Base-by-base conservation (phyloP, 2,888 invertebrate genomes). In the Eledona agricola region DNA sequence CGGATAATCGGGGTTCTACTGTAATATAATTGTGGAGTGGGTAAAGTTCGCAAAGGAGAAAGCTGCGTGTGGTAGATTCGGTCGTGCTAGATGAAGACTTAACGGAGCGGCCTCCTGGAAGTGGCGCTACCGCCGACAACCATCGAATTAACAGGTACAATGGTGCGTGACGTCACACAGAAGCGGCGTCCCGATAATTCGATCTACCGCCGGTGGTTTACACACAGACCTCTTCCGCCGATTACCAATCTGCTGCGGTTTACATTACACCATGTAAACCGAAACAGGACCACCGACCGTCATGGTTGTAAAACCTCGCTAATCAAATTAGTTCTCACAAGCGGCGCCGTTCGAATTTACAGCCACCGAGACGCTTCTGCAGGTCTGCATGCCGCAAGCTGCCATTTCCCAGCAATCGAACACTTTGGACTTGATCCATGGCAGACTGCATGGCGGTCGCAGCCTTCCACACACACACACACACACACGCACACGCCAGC, bases 151-250 rank as follows among this genome's bases (percentile, higher is more conserved):
- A 37, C 43, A 23, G 16, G 22, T 32, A 37, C 51, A 43, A 45
- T 51, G 45, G 51, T 51, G 51, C 51, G 51, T 31, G 31, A 45
- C 51, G 51, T 51, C 45, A 51, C 42, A 50, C 28, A 43, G 51
- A 51, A 51, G 25, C 25, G 23, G 13, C 19, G 9, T 4, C 11
- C 7, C 7, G 11, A 16, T 19, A 34, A 34, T 31, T 31, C 31
- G 31, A 31, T 31, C 31, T 31, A 34, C 34, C 34, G 32, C 5
- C 20, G 20, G 50, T 32, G 45, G 51, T 51, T 46, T 35, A 51
- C 37, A 37, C 38, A 38, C 38, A 29, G 37, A 42, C 34, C 43
- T 51, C 51, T 51, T 51, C 40, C 40, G 40, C 51, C 51, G 51
- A 51, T 51, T 32, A 32, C 42, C 42, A 25, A 51, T 51, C 51